phyloP scores from a whole-genome alignment of 2,797 vertebrate genomes.

The Huso huso region DNA sequence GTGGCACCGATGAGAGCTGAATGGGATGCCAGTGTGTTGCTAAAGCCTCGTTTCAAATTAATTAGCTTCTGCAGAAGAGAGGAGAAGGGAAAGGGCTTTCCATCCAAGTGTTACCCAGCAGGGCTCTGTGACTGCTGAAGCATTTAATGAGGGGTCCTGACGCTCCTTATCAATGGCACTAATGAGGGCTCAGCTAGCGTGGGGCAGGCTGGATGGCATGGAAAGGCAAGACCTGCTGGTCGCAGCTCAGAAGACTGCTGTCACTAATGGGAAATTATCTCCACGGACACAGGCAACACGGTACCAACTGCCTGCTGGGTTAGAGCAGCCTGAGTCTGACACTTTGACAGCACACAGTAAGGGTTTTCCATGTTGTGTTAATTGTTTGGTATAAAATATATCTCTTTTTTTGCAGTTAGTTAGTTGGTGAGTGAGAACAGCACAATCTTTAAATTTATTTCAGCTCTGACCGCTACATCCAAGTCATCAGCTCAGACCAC shows the following conservation, averaged over 20 bases:
- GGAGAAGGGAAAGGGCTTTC: constrained; percentile 1
- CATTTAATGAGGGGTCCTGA: constrained; percentile 36
- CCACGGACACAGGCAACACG: constrained; percentile 12
- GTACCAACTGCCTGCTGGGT: constrained; percentile 9
- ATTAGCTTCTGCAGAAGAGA: constrained; percentile 11
- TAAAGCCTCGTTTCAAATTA: constrained; percentile 7
- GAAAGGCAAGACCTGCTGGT: constrained; percentile 25
- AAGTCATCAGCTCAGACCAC: too few relatives aligned
- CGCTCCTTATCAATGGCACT: constrained; percentile 38
- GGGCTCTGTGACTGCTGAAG: constrained; percentile 26
- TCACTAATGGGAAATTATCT: constrained; percentile 26
- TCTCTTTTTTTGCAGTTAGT: neutral
- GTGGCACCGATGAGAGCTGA: neutral
- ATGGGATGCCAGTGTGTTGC: neutral
- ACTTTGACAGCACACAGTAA: constrained; percentile 10
- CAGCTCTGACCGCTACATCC: too few relatives aligned
- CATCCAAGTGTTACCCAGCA: constrained; percentile 24
- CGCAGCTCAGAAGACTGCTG: neutral
- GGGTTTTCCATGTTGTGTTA: neutral
- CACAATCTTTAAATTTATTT: too few relatives aligned
- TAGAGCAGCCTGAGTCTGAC: constrained; percentile 7
- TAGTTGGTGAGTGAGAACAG: too few relatives aligned
- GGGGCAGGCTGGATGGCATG: neutral
- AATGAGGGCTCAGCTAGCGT: constrained; percentile 21
- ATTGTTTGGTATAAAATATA: neutral